These are phyloP conservation scores for Gadopsis marmoratus DNA, from an alignment of 2,797 vertebrate species.

Conservation along the genomic window DNA sequence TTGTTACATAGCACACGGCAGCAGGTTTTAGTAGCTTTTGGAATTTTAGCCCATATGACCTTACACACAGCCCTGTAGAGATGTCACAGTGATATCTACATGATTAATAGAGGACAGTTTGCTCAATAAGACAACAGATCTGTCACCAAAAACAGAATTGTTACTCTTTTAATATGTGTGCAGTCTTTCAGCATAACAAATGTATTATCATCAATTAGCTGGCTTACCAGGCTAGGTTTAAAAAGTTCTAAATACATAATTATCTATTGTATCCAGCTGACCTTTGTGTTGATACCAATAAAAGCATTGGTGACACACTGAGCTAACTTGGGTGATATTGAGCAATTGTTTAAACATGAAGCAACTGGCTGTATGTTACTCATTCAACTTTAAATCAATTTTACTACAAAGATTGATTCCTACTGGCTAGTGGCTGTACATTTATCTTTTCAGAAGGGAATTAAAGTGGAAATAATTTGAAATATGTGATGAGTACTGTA, in stretches of 20 bases:
- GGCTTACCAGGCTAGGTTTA: not conserved
- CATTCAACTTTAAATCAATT: not conserved
- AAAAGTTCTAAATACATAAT: not conserved
- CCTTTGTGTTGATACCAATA: not conserved
- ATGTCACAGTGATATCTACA: conserved; percentile 29
- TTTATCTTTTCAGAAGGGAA: not conserved
- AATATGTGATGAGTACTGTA: not conserved
- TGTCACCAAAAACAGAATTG: conserved; percentile 32
- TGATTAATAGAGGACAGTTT: conserved; percentile 20
- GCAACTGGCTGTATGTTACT: not conserved
- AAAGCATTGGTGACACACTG: not conserved
- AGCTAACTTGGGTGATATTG: not conserved
- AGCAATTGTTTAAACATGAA: conserved; percentile 25
- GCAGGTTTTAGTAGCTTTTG: not conserved
- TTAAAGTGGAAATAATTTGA: not conserved
- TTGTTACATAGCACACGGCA: not conserved
- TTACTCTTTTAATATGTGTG: conserved; percentile 14
- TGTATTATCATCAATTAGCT: conserved; percentile 18
- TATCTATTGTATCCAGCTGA: not conserved
- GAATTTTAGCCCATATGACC: conserved; percentile 8
- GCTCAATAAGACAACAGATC: conserved; percentile 15
- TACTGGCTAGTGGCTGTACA: not conserved
- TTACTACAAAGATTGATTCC: not conserved
- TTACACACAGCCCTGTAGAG: not conserved
- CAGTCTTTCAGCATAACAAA: conserved; percentile 6